A percentile compares a stretch with the other conserved stretches of the same genome.
phyloP scores from a whole-genome alignment of 2,888 invertebrate genomes.

The Microplitis deprimator region DNA sequence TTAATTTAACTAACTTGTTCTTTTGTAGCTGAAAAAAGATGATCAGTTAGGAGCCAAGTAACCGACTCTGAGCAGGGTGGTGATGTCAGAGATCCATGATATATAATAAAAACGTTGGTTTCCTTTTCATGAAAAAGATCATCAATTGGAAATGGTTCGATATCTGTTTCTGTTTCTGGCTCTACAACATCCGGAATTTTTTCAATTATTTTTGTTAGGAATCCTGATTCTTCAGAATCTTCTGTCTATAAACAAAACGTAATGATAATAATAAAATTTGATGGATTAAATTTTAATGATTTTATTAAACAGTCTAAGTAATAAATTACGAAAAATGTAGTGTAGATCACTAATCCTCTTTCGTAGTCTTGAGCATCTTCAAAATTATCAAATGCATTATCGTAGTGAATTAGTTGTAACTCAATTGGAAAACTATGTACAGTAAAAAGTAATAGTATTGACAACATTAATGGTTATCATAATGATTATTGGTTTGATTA shows the following conservation, averaged over 20 bases:
- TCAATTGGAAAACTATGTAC: not conserved
- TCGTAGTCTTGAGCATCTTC: not conserved
- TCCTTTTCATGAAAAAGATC: not conserved
- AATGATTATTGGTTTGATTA: not conserved
- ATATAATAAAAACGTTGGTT: not conserved
- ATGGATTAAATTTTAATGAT: no score
- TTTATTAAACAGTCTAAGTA: not conserved
- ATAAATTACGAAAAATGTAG: not conserved
- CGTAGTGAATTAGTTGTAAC: not conserved
- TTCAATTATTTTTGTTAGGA: not conserved
- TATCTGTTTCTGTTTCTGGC: not conserved
- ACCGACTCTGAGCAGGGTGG: not conserved
- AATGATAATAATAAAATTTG: no score
- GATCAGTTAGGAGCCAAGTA: not conserved
- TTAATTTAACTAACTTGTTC: not conserved
- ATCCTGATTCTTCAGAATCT: not conserved
- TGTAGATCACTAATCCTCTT: not conserved
- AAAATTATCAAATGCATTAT: not conserved
- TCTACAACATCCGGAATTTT: not conserved
- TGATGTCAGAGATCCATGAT: not conserved
- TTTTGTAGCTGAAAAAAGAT: not conserved
- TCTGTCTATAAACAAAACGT: not conserved
- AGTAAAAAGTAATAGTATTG: not conserved
- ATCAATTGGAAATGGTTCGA: not conserved
- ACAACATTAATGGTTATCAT: not conserved